These are phyloP conservation scores for Mythimna impura DNA, from an alignment of 2,888 invertebrate genomes.

Conservation along the genomic window DNA sequence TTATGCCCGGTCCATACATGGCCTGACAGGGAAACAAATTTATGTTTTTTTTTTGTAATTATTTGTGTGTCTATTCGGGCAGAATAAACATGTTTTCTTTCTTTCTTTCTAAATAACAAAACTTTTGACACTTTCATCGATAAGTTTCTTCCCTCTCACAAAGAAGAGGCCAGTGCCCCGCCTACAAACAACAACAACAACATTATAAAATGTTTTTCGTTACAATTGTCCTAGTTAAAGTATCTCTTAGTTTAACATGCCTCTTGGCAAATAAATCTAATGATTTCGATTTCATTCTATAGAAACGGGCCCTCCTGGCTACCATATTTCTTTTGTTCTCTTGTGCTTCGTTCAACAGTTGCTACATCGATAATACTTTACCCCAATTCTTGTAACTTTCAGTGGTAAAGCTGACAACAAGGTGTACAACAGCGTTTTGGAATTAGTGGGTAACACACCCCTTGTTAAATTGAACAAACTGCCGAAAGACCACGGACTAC, in stretches of 20 bases:
- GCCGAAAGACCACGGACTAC: conserved; percentile 92
- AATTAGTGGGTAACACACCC: conserved; percentile 95
- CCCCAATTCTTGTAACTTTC: conserved; percentile 15
- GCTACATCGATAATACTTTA: not conserved
- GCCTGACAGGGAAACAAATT: too few species aligned
- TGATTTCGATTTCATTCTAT: not conserved
- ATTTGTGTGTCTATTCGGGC: too few species aligned
- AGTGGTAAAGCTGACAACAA: conserved; percentile 46
- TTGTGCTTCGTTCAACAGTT: not conserved
- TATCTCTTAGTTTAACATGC: not conserved
- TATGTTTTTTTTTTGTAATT: too few species aligned
- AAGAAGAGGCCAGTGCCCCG: not conserved
- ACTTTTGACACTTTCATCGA: not conserved
- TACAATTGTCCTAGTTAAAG: not conserved
- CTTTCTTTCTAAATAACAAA: too few species aligned
- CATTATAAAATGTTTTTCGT: not conserved
- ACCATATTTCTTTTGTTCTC: not conserved
- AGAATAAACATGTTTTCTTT: too few species aligned
- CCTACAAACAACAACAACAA: too few species aligned
- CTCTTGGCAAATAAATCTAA: not conserved
- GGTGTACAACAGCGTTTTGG: conserved; percentile 76
- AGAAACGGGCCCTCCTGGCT: too few species aligned
- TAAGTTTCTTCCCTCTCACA: not conserved
- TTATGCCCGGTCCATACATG: too few species aligned
- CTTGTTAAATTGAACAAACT: conserved; percentile 94